These are phyloP conservation scores for Meleagris gallopavo DNA, from an alignment of 2,113 vertebrate species.

Conservation along the genomic window DNA sequence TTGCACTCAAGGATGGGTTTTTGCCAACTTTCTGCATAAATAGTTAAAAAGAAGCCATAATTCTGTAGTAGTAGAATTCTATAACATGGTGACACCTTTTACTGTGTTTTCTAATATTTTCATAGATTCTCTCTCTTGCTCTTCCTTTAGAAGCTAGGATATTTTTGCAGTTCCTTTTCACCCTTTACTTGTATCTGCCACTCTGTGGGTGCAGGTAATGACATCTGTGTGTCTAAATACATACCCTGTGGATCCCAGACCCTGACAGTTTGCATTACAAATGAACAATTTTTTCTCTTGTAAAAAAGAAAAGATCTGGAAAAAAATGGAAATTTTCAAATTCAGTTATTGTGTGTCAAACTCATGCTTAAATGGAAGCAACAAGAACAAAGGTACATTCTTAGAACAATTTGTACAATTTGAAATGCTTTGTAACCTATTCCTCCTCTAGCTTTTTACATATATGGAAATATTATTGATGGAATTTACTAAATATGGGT, in stretches of 20 bases:
- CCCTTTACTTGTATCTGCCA: neutral
- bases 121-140: neutral
- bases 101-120: neutral
- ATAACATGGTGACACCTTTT: neutral
- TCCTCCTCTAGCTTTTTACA: neutral
- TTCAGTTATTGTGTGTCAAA: neutral
- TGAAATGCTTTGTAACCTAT: neutral
- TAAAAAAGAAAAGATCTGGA: neutral
- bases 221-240: neutral
- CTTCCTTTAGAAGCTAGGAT: neutral
- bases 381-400: neutral
- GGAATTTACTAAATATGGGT: neutral
- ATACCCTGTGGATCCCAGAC: neutral
- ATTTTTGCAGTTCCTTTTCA: neutral
- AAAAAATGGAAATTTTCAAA: neutral
- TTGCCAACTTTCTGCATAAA: neutral
- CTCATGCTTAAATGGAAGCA: neutral
- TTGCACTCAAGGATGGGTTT: neutral
- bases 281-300: neutral
- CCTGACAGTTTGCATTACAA: neutral
- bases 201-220: neutral
- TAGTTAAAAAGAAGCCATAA: neutral
- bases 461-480: neutral
- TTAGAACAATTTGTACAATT: neutral
- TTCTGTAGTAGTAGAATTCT: neutral